Conservation (phyloP, 2,797 vertebrate species). For the Sebastes steindachneri region DNA sequence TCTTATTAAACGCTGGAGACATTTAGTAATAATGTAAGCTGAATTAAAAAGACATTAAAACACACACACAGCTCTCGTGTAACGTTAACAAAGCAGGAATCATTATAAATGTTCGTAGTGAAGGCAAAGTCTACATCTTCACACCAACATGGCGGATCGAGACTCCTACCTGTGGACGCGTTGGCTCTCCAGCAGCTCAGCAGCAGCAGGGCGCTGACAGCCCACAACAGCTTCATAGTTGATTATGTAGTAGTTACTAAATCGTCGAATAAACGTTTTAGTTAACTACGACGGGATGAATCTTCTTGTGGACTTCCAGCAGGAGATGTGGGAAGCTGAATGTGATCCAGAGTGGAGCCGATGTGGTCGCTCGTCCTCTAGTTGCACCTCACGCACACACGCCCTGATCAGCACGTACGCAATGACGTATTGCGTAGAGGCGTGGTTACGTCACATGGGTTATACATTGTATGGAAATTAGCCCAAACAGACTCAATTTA, state of each 20-base stretch:
- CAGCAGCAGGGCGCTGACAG: conserved; percentile 72
- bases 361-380: conserved; percentile 71
- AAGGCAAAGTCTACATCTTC: conserved; percentile 56
- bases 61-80: fast-evolving
- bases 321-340: neutral
- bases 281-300: neutral
- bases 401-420: conserved; percentile 68
- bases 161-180: conserved; percentile 80
- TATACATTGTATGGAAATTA: neutral
- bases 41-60: neutral
- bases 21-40: fast-evolving
- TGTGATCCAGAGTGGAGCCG: neutral
- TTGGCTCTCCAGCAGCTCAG: conserved; percentile 70
- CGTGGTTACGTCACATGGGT: conserved; percentile 45
- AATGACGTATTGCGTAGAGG: conserved; percentile 13
- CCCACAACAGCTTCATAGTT: conserved; percentile 77
- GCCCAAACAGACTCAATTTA: neutral
- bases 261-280: neutral
- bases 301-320: neutral
- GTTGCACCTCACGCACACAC: conserved; percentile 60
- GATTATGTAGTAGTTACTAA: neutral
- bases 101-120: neutral
- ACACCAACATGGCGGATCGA: conserved; percentile 67
- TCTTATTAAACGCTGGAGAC: fast-evolving
- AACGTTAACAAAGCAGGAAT: neutral